Conservation (phyloP, 2,888 invertebrate genomes). For the Clistopyga incitator region DNA sequence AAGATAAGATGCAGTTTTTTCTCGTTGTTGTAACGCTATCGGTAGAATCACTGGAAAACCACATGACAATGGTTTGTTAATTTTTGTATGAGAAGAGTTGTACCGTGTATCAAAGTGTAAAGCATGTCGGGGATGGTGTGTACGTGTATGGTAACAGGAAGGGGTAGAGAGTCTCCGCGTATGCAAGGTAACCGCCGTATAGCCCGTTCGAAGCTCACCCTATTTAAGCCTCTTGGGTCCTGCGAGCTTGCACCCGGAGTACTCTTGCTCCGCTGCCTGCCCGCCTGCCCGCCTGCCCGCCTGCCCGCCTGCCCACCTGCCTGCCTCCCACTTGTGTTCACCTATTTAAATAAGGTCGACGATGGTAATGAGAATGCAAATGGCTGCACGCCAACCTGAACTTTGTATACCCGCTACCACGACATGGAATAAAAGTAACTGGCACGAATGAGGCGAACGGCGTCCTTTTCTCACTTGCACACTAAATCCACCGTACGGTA, state of each 20-base stretch:
- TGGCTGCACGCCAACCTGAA: constrained; percentile 74
- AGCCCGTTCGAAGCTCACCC: constrained; percentile 50
- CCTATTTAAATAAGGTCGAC: constrained; percentile 80
- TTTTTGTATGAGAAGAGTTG: background rate
- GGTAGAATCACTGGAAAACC: too few species aligned
- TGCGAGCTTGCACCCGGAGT: constrained; percentile 46
- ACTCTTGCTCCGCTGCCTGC: constrained; percentile 42
- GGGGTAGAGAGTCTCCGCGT: constrained; percentile 34
- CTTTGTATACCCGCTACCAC: constrained; percentile 66
- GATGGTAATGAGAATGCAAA: constrained; percentile 83
- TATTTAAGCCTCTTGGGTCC: constrained; percentile 45
- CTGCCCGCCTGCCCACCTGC: constrained; percentile 61
- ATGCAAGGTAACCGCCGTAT: constrained; percentile 20
- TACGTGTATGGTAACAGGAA: constrained; percentile 10
- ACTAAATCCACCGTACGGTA: background rate
- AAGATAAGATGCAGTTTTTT: too few species aligned
- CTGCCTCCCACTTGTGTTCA: constrained; percentile 79
- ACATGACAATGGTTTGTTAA: too few species aligned
- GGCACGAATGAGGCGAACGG: constrained; percentile 60
- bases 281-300: constrained; percentile 69
- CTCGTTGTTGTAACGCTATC: too few species aligned
- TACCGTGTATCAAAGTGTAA: constrained; percentile 5
- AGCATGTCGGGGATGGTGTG: constrained; percentile 23
- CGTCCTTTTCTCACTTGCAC: constrained; percentile 1
- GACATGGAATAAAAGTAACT: constrained; percentile 71